These are phyloP conservation scores for Apteryx mantelli DNA, from an alignment of 2,113 vertebrate genomes.

Conservation along the genomic window DNA sequence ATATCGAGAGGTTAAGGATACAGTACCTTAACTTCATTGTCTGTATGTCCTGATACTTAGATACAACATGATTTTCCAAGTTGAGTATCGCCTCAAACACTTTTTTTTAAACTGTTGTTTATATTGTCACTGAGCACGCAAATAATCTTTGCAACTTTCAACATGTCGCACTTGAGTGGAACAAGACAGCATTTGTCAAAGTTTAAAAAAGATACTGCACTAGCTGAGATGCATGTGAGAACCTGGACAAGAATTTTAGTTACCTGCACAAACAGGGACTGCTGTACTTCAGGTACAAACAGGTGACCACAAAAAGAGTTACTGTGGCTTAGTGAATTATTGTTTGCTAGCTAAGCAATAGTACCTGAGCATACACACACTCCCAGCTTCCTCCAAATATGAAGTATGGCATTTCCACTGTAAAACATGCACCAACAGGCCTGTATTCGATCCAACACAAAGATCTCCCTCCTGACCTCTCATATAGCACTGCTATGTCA, in stretches of 20 bases:
- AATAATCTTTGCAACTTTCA: background rate
- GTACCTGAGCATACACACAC: background rate
- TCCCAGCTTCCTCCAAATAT: background rate
- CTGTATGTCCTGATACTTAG: background rate
- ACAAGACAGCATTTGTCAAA: background rate
- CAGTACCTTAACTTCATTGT: background rate
- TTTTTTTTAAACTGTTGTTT: background rate
- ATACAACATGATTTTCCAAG: background rate
- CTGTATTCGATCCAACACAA: background rate
- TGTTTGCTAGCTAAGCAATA: background rate
- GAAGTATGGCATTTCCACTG: background rate
- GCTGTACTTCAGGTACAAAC: background rate
- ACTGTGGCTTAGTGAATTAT: accelerated
- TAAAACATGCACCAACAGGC: background rate
- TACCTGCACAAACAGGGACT: accelerated
- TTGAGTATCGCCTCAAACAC: background rate
- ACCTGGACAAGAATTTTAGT: background rate
- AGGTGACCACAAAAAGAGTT: background rate
- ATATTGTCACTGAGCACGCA: background rate
- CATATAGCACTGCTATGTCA: background rate
- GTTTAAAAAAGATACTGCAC: background rate
- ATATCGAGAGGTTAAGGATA: background rate
- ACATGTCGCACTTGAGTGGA: background rate
- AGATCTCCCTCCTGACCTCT: background rate
- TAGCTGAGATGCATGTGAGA: background rate